Base-by-base conservation (phyloP, 2,888 invertebrate genomes). In the Apamea crenata region DNA sequence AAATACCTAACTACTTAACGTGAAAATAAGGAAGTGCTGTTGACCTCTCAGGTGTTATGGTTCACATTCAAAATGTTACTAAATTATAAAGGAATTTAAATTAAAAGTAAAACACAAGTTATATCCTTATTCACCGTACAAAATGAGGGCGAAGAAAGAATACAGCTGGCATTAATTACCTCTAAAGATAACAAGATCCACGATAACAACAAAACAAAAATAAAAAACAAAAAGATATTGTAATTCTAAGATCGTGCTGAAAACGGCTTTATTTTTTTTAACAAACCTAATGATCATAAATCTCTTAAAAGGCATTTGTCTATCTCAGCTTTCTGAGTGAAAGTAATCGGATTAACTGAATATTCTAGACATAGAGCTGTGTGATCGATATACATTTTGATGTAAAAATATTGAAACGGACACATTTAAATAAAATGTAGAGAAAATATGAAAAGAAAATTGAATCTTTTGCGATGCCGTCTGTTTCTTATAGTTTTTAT, bases 391-490 rank as follows among this genome's bases (percentile, higher is more conserved):
- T 81, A 78, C 36, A 78, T 80, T 78, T 77, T 72, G 66, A 78
- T 80, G 63, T 68, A 72, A 68, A 84, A 72, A 53, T 83, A 86
- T 86, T 72, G 71, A 53, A 67, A 77, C 29, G 67, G 77, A 68
- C 47, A 63, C 74, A 82, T 84, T 84, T 84, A 74, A 85, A 85
- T 84, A 78, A 84, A 88, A 88, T 73, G 74, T 61, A 71, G 63
- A 81, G 80, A 82, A 81, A 84, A 84, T 82, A 86, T 84, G 83
- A 82, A 89, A 85, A 86, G 84, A 81, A 91, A 91, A 88, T 90
- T 86, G 84, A 88, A 89, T 88, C 82, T 82, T 82, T 73, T 81
- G 67, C 83, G 77, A 83, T 81, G 87, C 66, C 50, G 82, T 84
- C 84, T 87, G 86, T 71, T 83, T 78, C 83, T 86, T 72, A 77